Evolutionary conservation across 1,140 invertebrate genomes (phyloP), one percentile per base, ranked within the genome.

Genomic region (Listronotus bonariensis): DNA sequence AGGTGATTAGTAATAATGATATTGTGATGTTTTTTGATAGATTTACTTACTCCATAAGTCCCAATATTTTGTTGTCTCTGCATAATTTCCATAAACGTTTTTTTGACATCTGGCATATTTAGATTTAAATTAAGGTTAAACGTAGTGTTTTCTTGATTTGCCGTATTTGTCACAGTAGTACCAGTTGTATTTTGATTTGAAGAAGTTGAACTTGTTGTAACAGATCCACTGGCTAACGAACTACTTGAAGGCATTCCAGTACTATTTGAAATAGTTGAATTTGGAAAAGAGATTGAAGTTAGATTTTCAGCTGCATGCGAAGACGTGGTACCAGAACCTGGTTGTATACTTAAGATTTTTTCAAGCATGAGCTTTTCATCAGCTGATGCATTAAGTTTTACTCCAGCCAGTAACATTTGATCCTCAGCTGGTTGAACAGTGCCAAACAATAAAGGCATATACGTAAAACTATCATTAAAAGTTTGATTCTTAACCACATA

Each of bases 71-170:
- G 63, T 38, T 65, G 63, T 40, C 63, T 51, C 6, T 65, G 20
- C 63, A 65, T 65, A 10, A 65, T 46, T 43, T 65, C 63, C 46
- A 58, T 45, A 12, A 65, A 15, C n/a, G 34, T 58, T 65, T 59
- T 58, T 38, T 43, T 65, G 9, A 65, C 46, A 41, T 58, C 46
- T 18, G 63, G 63, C 0, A 31, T n/a, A 53, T 58, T 65, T 1
- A 65, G 14, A 11, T 59, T 59, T 38, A 52, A 43, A 43, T 59
- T 64, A n/a, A 64, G 48, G 42, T 54, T 45, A 48, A 14, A 32
- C 10, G 53, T 64, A 10, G 36, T 42, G n/a, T 31, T 31, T 14
- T 58, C 56, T 36, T 15, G 26, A 48, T 6, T n/a, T 17, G 31
- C 45, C 34, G 56, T 7, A 26, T 32, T 31, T 5, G n/a, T 32